Conservation (phyloP, 2,888 invertebrate genomes). For the Scaptomyza reducta region DNA sequence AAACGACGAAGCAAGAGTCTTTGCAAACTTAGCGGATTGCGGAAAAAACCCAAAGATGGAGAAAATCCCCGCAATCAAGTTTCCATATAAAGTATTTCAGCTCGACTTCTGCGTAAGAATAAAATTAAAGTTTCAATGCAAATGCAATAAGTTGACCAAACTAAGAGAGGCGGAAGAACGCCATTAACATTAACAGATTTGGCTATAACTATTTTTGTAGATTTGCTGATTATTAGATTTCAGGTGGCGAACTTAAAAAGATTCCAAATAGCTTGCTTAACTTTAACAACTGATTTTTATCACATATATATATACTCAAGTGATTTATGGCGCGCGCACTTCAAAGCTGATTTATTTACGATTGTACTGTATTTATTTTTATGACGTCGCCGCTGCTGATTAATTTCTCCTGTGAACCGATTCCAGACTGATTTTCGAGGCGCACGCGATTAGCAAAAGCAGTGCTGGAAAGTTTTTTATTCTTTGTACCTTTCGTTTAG, state of each 20-base stretch:
- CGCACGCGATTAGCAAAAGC: slow-evolving; percentile 23
- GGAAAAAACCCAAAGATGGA: slow-evolving; percentile 7
- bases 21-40: neutral
- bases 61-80: slow-evolving; percentile 49
- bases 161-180: slow-evolving; percentile 18
- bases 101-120: slow-evolving; percentile 44
- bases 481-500: neutral
- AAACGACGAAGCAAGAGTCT: neutral
- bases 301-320: slow-evolving; percentile 29
- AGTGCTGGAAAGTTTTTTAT: slow-evolving; percentile 33
- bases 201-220: slow-evolving; percentile 22
- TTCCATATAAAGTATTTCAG: slow-evolving; percentile 15
- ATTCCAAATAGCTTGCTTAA: slow-evolving; percentile 16
- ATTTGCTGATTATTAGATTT: neutral
- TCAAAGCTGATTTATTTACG: slow-evolving; percentile 63
- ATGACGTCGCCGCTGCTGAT: slow-evolving; percentile 33
- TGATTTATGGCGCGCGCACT: slow-evolving; percentile 56
- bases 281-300: slow-evolving; percentile 29
- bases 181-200: neutral
- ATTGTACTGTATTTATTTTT: slow-evolving; percentile 28
- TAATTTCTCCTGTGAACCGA: slow-evolving; percentile 42
- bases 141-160: slow-evolving; percentile 24
- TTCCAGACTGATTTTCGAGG: slow-evolving; percentile 14
- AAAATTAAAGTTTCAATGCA: slow-evolving; percentile 20
- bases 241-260: neutral